Evolutionary conservation across 2,888 invertebrate genomes (phyloP), one percentile per base, ranked within the genome.

Genomic region (Zygogramma bicolorata): DNA sequence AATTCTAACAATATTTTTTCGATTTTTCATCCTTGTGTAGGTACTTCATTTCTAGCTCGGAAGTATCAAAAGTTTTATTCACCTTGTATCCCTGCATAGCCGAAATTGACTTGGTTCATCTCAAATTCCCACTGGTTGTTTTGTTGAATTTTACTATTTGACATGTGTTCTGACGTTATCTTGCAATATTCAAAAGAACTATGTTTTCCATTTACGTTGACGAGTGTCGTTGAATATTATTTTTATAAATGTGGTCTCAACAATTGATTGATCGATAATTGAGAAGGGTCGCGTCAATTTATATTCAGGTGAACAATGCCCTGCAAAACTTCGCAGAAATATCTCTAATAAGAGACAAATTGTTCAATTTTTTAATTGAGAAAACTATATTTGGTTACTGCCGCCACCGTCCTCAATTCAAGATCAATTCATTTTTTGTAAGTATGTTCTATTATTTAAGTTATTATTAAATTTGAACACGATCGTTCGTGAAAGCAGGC

Each of bases 211-310:
- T 73, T 73, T 42, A 69, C 69, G 58, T 72, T 65, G 66, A 70
- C 70, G 46, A 72, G 75, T 53, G 53, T 53, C 79, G 80, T 81
- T 77, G 71, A 79, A 75, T 75, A 77, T 67, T 77, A 79, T 79
- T 81, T 80, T 81, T 81, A 77, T 81, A 80, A 81, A 81, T 81
- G 79, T 83, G 84, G 84, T 84, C 83, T 84, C 83, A 84, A 80
- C 77, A 78, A 77, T 53, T 77, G 79, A 76, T 77, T 63, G 63
- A 15, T 63, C 63, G 29, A 27, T 63, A 46, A 29, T 29, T 42
- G 63, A 25, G 10, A 63, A 46, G 25, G 27, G n/a, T 40, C 25
- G 61, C 40, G 61, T 40, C 7, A 38, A 8, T 10, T 1, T 46
- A 10, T 13, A n/a, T n/a, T n/a, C n/a, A n/a, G n/a, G n/a, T n/a